Evolutionary conservation across 1,140 invertebrate species (phyloP).

Genomic region (Drosophila insularis): DNA sequence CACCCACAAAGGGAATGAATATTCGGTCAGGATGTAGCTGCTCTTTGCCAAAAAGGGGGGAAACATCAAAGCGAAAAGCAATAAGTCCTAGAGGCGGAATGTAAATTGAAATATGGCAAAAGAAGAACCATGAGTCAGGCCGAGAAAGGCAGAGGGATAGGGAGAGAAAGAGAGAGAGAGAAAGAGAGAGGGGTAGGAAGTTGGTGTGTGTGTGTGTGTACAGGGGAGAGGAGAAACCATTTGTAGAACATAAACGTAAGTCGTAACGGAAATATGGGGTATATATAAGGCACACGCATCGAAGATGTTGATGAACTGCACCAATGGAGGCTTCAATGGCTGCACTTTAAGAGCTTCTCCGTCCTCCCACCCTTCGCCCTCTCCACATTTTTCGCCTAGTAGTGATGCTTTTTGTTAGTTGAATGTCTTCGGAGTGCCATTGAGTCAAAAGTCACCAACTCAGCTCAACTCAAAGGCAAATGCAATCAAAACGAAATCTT

Average conservation of each 20-base stretch:
- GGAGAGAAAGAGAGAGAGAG: not conserved
- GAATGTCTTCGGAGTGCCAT: slow-evolving; percentile 59
- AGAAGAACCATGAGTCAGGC: slow-evolving; percentile 12
- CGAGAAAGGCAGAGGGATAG: not conserved
- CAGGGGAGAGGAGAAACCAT: not conserved
- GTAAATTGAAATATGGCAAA: slow-evolving; percentile 70
- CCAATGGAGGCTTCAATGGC: slow-evolving; percentile 18
- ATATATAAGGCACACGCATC: not conserved
- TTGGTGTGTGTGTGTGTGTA: not conserved
- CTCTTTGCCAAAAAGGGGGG: slow-evolving; percentile 3
- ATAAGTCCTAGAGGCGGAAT: slow-evolving; percentile 71
- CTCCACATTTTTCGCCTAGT: no score
- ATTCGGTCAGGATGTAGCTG: slow-evolving; percentile 7
- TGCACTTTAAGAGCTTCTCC: slow-evolving; percentile 10
- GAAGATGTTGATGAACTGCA: slow-evolving; percentile 13
- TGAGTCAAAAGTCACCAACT: slow-evolving; percentile 20
- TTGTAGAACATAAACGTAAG: slow-evolving; percentile 1
- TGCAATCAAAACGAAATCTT: slow-evolving; percentile 26
- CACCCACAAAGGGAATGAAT: slow-evolving; percentile 19
- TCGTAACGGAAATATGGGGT: slow-evolving; percentile 1
- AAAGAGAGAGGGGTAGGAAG: not conserved
- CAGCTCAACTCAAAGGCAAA: slow-evolving; percentile 32
- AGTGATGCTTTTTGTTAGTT: slow-evolving; percentile 36
- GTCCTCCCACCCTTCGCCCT: slow-evolving; percentile 18
- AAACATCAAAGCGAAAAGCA: slow-evolving; percentile 75